Evolutionary conservation across 1,140 invertebrate genomes (phyloP), one percentile per base, ranked within the genome.

Genomic region (Drosophila pseudoananassae): DNA sequence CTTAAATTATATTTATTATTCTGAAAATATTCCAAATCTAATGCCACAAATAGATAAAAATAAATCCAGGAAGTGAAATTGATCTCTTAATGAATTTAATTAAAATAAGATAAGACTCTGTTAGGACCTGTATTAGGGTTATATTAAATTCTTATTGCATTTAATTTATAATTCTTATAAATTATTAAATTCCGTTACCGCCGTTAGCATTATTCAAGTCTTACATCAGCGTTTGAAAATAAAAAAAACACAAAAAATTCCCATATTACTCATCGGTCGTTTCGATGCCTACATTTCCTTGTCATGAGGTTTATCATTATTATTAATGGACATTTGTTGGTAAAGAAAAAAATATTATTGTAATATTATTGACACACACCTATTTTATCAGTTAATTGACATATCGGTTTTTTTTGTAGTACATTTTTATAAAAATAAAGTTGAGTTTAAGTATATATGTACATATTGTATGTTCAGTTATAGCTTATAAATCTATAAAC

Each of bases 351-450:
- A 23, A 38, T 38, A n/a, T 12, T 17, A 38, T 3, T 64, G 47
- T 64, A 58, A 66, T 49, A 49, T 17, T 20, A 25, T n/a, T 14
- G 54, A 59, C 50, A 56, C 47, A 25, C 4, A 31, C 17, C 3
- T 49, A 69, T 45, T 51, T 80, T 57, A 80, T 85, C 66, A 70
- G 74, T 49, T 85, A 58, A 51, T 56, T 64, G 49, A 40, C 54
- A 58, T 55, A 51, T 74, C 33, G 10, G 10, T 23, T 47, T 31
- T 31, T 46, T 40, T 53, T 72, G 51, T 60, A 64, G 47, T 38
- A 55, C 23, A 40, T 0, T 50, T 33, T n/a, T n/a, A 29, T 4
- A 29, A 50, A 31, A 49, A 17, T 31, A 3, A 2, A 14, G 4
- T 47, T 14, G 20, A 6, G 6, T 3, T 20, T 20, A 20, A 20